Evolutionary conservation across 1,140 invertebrate species (phyloP), one percentile per base, ranked within the genome.

Genomic region (Aphelenchoides fujianensis): DNA sequence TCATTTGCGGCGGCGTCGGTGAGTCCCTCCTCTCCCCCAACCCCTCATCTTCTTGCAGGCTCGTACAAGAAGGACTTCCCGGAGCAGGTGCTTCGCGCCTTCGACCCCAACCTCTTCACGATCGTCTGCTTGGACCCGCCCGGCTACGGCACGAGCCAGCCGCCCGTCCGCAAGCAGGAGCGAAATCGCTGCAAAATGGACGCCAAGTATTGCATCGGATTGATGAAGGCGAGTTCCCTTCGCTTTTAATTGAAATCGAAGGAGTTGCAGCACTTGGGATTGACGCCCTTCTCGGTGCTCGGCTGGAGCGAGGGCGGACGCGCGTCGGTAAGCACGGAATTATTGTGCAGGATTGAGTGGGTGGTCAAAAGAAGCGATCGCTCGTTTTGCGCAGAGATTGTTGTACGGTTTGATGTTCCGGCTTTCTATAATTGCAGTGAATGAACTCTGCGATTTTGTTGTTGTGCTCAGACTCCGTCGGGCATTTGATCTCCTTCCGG

Each of bases 61-160:
- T 83, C 76, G 54, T 83, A 83, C 53, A 83, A 82, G 70, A 83
- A 83, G 64, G 81, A 83, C 48, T 83, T 55, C 61, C 81, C 81
- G 1, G 71, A 82, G 53, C 57, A 63, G 63, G 68, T 83, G 7
- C 61, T 84, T 2, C 62, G 72, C 3, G 64, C 78, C 19, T 83
- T 84, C 61, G 79, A 84, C 55, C 74, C 81, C 0, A 54, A 73
- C 2, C 9, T 74, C 16, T 69, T 71, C 19, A 84, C 81, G 12
- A 81, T 83, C 31, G 55, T 83, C 48, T 79, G 73, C 27, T 79
- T 83, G 23, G 81, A 83, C 64, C 81, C 81, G 3, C 81, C 81
- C 0, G 81, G 81, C 0, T 84, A 84, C 62, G 81, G 82, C 9
- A 83, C 72, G 32, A 82, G 79, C 53, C 74, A 79, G 9, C 82